Conservation (phyloP, 2,888 invertebrate genomes). For the Drosophila austrosaltans region DNA sequence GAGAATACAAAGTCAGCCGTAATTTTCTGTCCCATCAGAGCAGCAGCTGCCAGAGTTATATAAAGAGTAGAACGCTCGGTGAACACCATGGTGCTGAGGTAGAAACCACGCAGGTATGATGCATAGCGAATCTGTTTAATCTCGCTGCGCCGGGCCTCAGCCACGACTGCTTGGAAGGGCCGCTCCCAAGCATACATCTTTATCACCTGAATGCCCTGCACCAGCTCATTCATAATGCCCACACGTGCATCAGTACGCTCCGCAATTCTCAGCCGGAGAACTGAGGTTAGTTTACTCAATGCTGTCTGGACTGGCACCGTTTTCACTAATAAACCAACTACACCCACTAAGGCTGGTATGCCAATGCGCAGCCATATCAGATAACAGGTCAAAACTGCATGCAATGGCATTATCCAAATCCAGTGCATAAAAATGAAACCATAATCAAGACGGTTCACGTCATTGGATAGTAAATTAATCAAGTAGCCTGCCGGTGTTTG, state of each 20-base stretch:
- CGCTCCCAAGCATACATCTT: slow-evolving; percentile 99
- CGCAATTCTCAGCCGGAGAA: slow-evolving; percentile 90
- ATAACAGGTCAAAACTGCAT: slow-evolving; percentile 87
- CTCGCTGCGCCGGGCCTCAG: slow-evolving; percentile 88
- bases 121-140: slow-evolving; percentile 86
- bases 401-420: slow-evolving; percentile 93
- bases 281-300: slow-evolving; percentile 81
- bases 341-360: slow-evolving; percentile 90
- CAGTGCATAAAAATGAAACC: slow-evolving; percentile 93
- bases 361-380: slow-evolving; percentile 91
- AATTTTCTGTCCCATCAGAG: slow-evolving; percentile 87
- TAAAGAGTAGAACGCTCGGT: slow-evolving; percentile 93
- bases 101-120: slow-evolving; percentile 87
- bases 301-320: slow-evolving; percentile 92
- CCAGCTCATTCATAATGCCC: slow-evolving; percentile 96
- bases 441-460: slow-evolving; percentile 95
- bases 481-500: slow-evolving; percentile 93
- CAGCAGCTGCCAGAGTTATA: slow-evolving; percentile 91
- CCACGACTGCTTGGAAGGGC: slow-evolving; percentile 93
- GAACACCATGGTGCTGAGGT: slow-evolving; percentile 90
- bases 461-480: slow-evolving; percentile 96
- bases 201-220: slow-evolving; percentile 96
- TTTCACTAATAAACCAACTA: slow-evolving; percentile 89
- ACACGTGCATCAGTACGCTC: slow-evolving; percentile 94
- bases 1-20: slow-evolving; percentile 89